Evolutionary conservation across 2,888 invertebrate genomes (phyloP), one percentile per base, ranked within the genome.

Genomic region (Brachyptera risi): DNA sequence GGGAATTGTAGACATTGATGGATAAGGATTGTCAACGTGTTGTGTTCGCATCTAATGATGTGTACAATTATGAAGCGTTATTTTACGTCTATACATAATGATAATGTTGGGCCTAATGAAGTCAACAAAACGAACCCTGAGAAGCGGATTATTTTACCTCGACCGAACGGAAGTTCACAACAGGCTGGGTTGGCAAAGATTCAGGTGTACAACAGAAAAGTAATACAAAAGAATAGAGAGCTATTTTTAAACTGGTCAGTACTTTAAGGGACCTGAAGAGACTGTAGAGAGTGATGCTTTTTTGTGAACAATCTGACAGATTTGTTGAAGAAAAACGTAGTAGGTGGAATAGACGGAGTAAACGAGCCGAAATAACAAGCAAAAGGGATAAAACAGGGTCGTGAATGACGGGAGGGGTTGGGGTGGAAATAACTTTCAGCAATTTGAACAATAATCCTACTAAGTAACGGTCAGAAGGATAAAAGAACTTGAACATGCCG

Each of bases 241-340:
- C 31, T 54, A 54, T 35, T 37, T 54, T 37, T 15, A 19, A 23
- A 9, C 37, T 54, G 54, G 54, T 54, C 54, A 54, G 37, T 15
- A 19, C 9, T 51, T 31, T 19, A 15, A n/a, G n/a, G n/a, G 37
- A 54, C 35, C 37, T 24, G 15, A 44, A 35, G 51, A 35, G 51
- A 3, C 19, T 23, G 31, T 13, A 54, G n/a, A n/a, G n/a, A n/a
- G n/a, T n/a, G n/a, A n/a, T n/a, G n/a, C n/a, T n/a, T n/a, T n/a
- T n/a, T n/a, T n/a, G n/a, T n/a, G n/a, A n/a, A n/a, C n/a, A 54
- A 54, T 54, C 19, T 54, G 54, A 54, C 54, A 54, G 54, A 54
- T 54, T 54, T 37, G n/a, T 19, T 37, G 54, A 54, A 35, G 35
- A 37, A 54, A 54, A 19, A 38, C n/a, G n/a, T n/a, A 38, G 54